A percentile compares a stretch with the other conserved stretches of the same genome.
These are phyloP conservation scores for Vanessa cardui DNA, from an alignment of 2,888 invertebrate species.

Conservation along the genomic window DNA sequence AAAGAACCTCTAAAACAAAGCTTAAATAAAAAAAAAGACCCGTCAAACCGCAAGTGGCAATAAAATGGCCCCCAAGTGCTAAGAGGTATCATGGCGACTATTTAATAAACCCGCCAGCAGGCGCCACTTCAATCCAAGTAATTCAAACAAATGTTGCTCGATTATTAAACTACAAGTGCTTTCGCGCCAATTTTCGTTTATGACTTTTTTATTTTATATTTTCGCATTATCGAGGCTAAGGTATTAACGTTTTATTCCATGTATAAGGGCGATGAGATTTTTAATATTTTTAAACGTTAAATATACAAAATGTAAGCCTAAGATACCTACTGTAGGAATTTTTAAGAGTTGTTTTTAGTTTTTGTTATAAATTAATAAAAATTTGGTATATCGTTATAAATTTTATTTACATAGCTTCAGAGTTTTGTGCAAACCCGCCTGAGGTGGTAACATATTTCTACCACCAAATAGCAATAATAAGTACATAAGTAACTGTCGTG, in stretches of 20 bases:
- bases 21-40: conserved; percentile 27
- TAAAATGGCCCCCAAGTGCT: conserved; percentile 41
- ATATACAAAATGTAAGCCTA: background rate
- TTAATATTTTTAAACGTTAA: background rate
- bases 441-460: no score
- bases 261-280: background rate
- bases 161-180: conserved; percentile 48
- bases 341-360: background rate
- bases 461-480: no score
- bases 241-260: conserved; percentile 2
- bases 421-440: no score
- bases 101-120: conserved; percentile 67
- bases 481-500: no score
- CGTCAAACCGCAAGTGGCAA: conserved; percentile 38
- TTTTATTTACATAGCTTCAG: no score
- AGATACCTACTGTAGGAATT: background rate
- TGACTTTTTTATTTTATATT: conserved; percentile 21
- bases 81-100: conserved; percentile 54
- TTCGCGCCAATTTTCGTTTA: conserved; percentile 39
- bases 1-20: background rate
- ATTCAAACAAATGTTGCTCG: conserved; percentile 65
- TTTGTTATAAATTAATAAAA: no score
- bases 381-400: no score
- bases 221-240: background rate
- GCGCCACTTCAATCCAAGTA: conserved; percentile 61